Base-by-base conservation (phyloP, 2,888 invertebrate genomes). In the Aethes cnicana region DNA sequence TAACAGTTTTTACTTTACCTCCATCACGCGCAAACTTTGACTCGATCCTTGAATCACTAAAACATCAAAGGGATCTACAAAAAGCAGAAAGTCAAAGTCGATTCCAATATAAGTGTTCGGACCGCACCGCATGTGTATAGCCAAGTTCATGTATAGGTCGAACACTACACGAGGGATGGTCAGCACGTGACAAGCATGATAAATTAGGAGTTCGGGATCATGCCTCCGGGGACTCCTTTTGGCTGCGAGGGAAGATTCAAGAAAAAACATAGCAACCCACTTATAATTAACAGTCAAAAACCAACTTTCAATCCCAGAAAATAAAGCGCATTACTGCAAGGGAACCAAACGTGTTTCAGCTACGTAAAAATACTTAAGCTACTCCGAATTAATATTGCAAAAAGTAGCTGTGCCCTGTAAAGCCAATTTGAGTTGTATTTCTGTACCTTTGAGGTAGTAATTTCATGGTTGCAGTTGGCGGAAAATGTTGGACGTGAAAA, bases 161-260 rank as follows among this genome's bases (percentile, higher is more conserved):
- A 71, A 72, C 76, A 72, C 76, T 79, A 78, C 77, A 77, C 73
- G 81, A 85, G 84, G 86, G 84, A 87, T 86, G 86, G 88, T 83
- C 87, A 88, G 75, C 79, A 75, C 88, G 87, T 87, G 89, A 87
- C 88, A 84, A 82, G 88, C 81, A 86, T 87, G 85, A 86, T 86
- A 85, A 85, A 88, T 84, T 84, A 81, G 78, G 70, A 83, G 74
- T 79, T 76, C 80, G 83, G 83, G 84, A 84, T 86, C 87, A 87
- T 74, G 81, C 82, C 88, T 79, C 85, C 59, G 59, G 87, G 84
- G 87, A 84, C 74, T 75, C 76, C 80, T 81, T 85, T 76, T 73
- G 77, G 76, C 76, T 77, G 68, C 66, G 69, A 76, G 66, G 63
- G 64, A 70, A 64, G 69, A 60, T 70, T 67, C 59, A 61, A 62